A percentile compares a stretch with the other conserved stretches of the same genome.
phyloP scores from a whole-genome alignment of 1,140 invertebrate genomes.

The Cataglyphis hispanica region DNA sequence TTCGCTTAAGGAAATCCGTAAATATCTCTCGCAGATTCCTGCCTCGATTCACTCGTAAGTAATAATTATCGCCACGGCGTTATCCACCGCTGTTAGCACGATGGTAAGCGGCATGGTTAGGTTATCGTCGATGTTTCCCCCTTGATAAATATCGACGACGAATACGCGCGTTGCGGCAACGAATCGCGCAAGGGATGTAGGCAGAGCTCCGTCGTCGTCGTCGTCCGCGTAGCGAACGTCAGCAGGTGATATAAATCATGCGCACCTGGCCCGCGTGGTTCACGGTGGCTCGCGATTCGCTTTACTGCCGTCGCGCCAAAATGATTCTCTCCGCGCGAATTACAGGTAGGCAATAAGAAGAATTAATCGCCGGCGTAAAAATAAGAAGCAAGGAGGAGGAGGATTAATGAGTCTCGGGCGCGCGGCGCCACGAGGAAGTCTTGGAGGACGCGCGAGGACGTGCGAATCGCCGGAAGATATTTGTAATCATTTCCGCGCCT shows the following conservation, averaged over 20 bases:
- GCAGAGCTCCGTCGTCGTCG: not conserved
- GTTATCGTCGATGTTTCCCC: constrained; percentile 41
- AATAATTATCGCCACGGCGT: constrained; percentile 70
- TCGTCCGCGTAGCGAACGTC: constrained; percentile 22
- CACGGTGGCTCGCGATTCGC: constrained; percentile 51
- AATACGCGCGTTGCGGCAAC: not conserved
- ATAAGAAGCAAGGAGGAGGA: constrained; percentile 47
- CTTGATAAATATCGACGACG: constrained; percentile 58
- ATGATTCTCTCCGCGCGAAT: constrained; percentile 60
- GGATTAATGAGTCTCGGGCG: constrained; percentile 53
- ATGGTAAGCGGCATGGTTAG: constrained; percentile 54
- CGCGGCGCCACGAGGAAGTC: constrained; percentile 20
- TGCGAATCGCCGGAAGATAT: constrained; percentile 62
- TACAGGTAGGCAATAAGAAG: constrained; percentile 57
- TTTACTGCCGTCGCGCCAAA: constrained; percentile 60
- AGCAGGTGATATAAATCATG: constrained; percentile 60
- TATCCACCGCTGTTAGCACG: constrained; percentile 65
- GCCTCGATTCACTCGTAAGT: constrained; percentile 58
- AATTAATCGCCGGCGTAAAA: constrained; percentile 57
- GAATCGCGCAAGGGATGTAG: no score
- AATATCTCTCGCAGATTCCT: constrained; percentile 47
- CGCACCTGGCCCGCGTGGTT: constrained; percentile 55
- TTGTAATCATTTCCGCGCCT: constrained; percentile 59
- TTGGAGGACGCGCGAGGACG: constrained; percentile 14
- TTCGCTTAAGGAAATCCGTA: constrained; percentile 28